Conservation (phyloP, 2,888 invertebrate species). For the Xylota segnis region DNA sequence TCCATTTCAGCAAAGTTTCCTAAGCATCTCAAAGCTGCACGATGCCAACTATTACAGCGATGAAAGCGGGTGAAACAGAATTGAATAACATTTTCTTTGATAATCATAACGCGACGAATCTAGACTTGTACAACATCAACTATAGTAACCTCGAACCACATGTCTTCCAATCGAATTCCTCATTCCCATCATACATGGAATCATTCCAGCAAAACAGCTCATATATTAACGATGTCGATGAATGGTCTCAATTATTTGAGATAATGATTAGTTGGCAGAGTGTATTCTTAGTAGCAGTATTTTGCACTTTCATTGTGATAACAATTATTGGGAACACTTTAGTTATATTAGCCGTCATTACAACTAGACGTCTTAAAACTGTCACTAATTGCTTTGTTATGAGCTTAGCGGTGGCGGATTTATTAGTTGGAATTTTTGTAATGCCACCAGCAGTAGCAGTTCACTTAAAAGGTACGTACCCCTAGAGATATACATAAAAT, state of each 20-base stretch:
- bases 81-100: conserved; percentile 7
- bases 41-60: conserved; percentile 26
- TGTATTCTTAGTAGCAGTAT: conserved; percentile 87
- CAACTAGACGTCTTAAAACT: conserved; percentile 93
- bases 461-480: conserved; percentile 90
- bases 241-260: conserved; percentile 82
- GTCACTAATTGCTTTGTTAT: conserved; percentile 98
- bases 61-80: background rate
- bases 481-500: conserved; percentile 23
- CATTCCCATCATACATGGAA: conserved; percentile 25
- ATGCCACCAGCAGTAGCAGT: conserved; percentile 97
- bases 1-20: conserved; percentile 18
- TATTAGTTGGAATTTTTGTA: conserved; percentile 96
- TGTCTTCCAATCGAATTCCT: conserved; percentile 37
- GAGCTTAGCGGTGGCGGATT: conserved; percentile 96
- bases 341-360: conserved; percentile 95
- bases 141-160: conserved; percentile 31
- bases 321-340: conserved; percentile 94
- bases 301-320: conserved; percentile 89
- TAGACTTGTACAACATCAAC: conserved; percentile 26
- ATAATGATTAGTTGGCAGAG: conserved; percentile 84
- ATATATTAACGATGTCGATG: conserved; percentile 79
- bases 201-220: conserved; percentile 46
- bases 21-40: background rate
- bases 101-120: conserved; percentile 8